phyloP scores from a whole-genome alignment of 2,888 invertebrate genomes.

The Microchrysa polita region DNA sequence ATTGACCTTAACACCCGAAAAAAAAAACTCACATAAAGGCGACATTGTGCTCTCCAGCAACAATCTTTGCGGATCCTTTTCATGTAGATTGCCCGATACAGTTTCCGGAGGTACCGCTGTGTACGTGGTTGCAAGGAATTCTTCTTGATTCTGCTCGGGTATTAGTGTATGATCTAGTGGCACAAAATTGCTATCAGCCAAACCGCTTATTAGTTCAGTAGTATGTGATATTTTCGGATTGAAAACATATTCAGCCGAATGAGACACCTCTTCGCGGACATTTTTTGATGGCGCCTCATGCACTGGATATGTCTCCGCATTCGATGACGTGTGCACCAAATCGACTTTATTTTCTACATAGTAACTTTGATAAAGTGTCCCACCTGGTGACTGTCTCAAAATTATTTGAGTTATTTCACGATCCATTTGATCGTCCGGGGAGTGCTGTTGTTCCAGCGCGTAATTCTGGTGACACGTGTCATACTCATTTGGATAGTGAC shows the following conservation, averaged over 20 bases:
- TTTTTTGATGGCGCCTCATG: slow-evolving; percentile 23
- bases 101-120: slow-evolving; percentile 10
- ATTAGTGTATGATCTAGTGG: slow-evolving; percentile 43
- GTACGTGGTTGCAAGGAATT: slow-evolving; percentile 31
- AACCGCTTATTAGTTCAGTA: slow-evolving; percentile 42
- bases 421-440: not conserved
- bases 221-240: slow-evolving; percentile 32
- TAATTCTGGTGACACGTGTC: not conserved
- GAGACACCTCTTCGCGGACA: slow-evolving; percentile 40
- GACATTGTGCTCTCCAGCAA: slow-evolving; percentile 55
- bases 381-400: slow-evolving; percentile 51
- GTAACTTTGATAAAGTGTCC: slow-evolving; percentile 52
- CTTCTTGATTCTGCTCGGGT: slow-evolving; percentile 32
- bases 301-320: slow-evolving; percentile 42
- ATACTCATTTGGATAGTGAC: not conserved
- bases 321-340: slow-evolving; percentile 46
- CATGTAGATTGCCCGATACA: slow-evolving; percentile 5
- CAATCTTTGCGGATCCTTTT: slow-evolving; percentile 52
- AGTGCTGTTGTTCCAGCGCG: too few species aligned
- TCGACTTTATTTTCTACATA: slow-evolving; percentile 50
- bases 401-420: slow-evolving; percentile 35
- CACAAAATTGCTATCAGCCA: slow-evolving; percentile 42
- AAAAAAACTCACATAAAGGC: slow-evolving; percentile 52
- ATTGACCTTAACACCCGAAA: not conserved
- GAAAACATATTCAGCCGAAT: slow-evolving; percentile 34